These are phyloP conservation scores for Micrasema minimum DNA, from an alignment of 1,140 invertebrate species.

Conservation along the genomic window DNA sequence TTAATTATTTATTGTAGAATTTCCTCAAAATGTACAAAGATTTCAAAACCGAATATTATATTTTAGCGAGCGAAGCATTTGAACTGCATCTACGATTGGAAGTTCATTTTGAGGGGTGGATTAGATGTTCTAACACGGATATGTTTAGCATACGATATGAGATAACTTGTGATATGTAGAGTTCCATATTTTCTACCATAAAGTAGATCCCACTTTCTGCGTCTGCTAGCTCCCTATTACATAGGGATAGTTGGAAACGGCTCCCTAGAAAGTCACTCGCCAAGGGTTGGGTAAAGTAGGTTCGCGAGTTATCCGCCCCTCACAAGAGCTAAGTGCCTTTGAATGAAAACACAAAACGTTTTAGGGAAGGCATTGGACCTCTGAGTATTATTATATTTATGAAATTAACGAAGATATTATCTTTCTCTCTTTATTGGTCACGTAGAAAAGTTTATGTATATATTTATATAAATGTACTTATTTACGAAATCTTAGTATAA, in stretches of 20 bases:
- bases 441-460: conserved; percentile 38
- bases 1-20: no score
- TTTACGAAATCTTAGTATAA: conserved; percentile 30
- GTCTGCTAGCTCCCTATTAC: no score
- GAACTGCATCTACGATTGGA: background rate
- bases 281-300: background rate
- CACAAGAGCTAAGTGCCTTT: conserved; percentile 48
- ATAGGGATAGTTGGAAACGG: no score
- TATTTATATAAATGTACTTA: conserved; percentile 33
- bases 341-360: conserved; percentile 38
- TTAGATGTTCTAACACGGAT: conserved; percentile 16
- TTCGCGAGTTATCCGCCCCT: conserved; percentile 38
- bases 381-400: conserved; percentile 44
- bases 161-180: no score
- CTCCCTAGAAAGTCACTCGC: conserved; percentile 1
- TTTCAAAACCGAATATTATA: no score
- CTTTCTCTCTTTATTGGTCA: conserved; percentile 30
- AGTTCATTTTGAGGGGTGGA: conserved; percentile 48
- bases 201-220: no score
- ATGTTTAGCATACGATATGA: no score
- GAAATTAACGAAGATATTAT: conserved; percentile 25
- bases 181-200: no score
- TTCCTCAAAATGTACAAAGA: no score
- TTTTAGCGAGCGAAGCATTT: no score
- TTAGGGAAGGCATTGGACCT: conserved; percentile 37